Conservation (phyloP, 1,140 invertebrate genomes). For the Rhagoletis pomonella region DNA sequence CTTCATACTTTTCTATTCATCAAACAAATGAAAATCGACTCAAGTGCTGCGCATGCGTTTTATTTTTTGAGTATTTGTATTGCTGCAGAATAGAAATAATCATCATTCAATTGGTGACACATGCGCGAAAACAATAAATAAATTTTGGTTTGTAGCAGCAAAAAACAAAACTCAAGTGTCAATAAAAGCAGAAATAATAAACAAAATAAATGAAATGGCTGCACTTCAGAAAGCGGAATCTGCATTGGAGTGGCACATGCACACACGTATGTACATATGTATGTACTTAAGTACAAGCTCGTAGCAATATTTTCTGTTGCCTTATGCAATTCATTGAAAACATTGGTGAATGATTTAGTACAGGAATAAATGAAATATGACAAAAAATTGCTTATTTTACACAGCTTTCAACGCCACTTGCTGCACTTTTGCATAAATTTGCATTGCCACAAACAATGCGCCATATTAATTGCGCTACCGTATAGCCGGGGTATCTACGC, state of each 20-base stretch:
- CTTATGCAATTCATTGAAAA: too few species aligned
- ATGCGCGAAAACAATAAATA: constrained; percentile 38
- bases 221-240: not conserved
- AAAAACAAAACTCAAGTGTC: not conserved
- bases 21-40: not conserved
- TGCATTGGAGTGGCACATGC: not conserved
- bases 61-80: not conserved
- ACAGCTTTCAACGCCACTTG: too few species aligned
- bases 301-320: too few species aligned
- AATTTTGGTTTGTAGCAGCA: not conserved
- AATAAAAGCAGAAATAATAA: not conserved
- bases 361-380: too few species aligned
- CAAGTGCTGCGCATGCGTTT: not conserved
- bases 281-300: too few species aligned
- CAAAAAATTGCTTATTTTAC: too few species aligned
- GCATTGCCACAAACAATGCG: too few species aligned
- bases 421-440: too few species aligned
- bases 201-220: not conserved
- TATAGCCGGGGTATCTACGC: too few species aligned
- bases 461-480: too few species aligned
- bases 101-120: not conserved
- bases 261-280: not conserved
- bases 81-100: not conserved
- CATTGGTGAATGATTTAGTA: too few species aligned
- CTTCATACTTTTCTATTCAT: not conserved